phyloP scores from a whole-genome alignment of 1,140 invertebrate genomes.

The Brachionus sp. region DNA sequence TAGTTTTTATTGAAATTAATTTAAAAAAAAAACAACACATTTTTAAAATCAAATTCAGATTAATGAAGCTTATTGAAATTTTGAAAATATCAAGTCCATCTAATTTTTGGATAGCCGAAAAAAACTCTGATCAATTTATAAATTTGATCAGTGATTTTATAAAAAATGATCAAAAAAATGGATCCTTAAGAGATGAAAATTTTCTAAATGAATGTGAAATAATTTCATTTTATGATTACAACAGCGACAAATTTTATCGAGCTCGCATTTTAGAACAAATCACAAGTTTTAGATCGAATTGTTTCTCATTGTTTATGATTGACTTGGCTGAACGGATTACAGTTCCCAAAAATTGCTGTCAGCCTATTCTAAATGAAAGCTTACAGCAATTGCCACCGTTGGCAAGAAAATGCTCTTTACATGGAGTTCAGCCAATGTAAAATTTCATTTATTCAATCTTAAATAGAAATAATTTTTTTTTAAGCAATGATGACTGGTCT shows the following conservation, averaged over 20 bases:
- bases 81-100: not conserved
- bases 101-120: conserved; percentile 42
- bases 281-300: conserved; percentile 18
- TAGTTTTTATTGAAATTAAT: not conserved
- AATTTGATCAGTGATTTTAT: not conserved
- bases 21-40: not conserved
- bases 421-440: not conserved
- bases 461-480: not conserved
- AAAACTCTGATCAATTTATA: not conserved
- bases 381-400: not conserved
- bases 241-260: not conserved
- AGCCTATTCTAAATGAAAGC: not conserved
- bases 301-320: conserved; percentile 7
- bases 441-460: not conserved
- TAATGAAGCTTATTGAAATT: conserved; percentile 25
- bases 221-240: conserved; percentile 18
- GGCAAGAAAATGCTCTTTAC: not conserved
- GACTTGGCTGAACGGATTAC: not conserved
- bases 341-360: not conserved
- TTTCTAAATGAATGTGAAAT: not conserved
- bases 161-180: not conserved
- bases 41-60: not conserved
- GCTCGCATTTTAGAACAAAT: not conserved
- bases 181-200: not conserved
- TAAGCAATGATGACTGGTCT: not conserved